These are phyloP conservation scores for Prunella fulvescens DNA, from an alignment of 2,113 vertebrate species.

Conservation along the genomic window DNA sequence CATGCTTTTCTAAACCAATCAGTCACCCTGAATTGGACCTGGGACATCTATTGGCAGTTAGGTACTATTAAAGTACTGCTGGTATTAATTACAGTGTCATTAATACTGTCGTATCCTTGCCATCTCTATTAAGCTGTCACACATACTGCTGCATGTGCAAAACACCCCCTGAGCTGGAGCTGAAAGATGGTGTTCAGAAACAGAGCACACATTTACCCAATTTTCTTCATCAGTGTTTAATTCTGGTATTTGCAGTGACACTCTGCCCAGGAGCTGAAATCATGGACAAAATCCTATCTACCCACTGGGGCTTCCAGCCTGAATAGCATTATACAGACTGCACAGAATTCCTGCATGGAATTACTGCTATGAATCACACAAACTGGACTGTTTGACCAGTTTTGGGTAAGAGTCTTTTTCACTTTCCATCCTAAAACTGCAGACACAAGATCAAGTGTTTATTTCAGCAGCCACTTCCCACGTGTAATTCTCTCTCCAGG, in stretches of 20 bases:
- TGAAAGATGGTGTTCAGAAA: background rate
- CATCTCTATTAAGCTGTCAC: background rate
- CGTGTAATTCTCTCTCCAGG: background rate
- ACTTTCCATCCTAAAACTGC: background rate
- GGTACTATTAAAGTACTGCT: background rate
- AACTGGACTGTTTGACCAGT: background rate
- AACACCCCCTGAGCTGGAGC: background rate
- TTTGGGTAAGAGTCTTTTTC: background rate
- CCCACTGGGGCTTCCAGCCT: background rate
- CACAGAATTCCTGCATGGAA: background rate
- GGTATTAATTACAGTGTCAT: background rate
- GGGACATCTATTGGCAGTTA: background rate
- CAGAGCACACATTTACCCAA: background rate
- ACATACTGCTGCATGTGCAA: background rate
- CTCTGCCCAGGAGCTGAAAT: background rate
- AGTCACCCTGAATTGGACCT: background rate
- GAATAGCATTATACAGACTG: background rate
- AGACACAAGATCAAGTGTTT: background rate
- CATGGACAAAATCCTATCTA: background rate
- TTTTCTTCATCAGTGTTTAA: background rate
- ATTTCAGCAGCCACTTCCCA: background rate
- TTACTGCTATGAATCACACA: background rate
- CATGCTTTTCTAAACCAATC: background rate
- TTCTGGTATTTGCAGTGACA: background rate
- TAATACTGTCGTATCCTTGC: background rate